These are phyloP conservation scores for Rhinolophus ferrumequinum DNA, from an alignment of 2,113 vertebrate species.

Conservation along the genomic window DNA sequence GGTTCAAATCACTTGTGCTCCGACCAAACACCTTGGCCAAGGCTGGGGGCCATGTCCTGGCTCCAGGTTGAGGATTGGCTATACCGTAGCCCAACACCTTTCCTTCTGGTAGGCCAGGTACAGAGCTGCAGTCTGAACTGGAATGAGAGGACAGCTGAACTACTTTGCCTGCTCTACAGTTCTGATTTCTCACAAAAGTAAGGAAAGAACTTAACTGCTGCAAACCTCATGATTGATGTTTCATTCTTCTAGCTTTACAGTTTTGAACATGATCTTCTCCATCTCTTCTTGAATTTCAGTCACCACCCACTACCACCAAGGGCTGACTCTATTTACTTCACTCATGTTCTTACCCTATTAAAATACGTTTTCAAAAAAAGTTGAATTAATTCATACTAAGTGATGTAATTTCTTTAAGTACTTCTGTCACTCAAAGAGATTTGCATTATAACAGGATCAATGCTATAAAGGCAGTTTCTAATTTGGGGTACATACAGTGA, in stretches of 20 bases:
- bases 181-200: background rate
- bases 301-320: background rate
- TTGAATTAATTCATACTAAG: conserved; percentile 15
- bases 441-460: background rate
- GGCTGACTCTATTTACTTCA: background rate
- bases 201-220: background rate
- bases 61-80: background rate
- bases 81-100: background rate
- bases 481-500: background rate
- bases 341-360: background rate
- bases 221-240: background rate
- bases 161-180: background rate
- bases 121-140: background rate
- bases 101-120: background rate
- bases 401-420: conserved; percentile 28
- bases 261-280: background rate
- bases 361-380: conserved; percentile 36
- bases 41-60: background rate
- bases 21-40: background rate
- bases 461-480: background rate
- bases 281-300: background rate
- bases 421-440: background rate
- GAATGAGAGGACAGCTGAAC: background rate
- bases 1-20: background rate
- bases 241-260: background rate